Evolutionary conservation across 1,140 invertebrate genomes (phyloP), one percentile per base, ranked within the genome.

Genomic region (Aphelenchoides avenae): DNA sequence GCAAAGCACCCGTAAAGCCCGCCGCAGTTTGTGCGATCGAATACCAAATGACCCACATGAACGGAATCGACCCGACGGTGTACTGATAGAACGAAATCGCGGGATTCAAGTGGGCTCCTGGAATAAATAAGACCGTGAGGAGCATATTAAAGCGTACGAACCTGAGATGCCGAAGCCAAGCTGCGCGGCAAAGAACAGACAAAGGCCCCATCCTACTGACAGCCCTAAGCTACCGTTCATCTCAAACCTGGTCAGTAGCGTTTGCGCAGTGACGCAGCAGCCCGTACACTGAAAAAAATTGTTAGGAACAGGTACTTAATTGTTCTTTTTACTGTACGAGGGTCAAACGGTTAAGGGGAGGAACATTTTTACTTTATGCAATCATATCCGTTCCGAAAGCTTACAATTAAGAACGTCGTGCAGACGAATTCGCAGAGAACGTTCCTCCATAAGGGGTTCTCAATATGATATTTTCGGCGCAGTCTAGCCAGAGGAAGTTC

Each of bases 271-370:
- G 13, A 49, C 24, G 13, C 29, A 37, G 20, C 37, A 49, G 46
- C 46, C 46, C 7, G 50, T 44, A 50, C 50, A 49, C 46, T 49
- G 46, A 37, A 49, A 40, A n/a, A n/a, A n/a, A n/a, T n/a, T n/a
- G n/a, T n/a, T n/a, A n/a, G n/a, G n/a, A n/a, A n/a, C n/a, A n/a
- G n/a, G n/a, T n/a, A n/a, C n/a, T n/a, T n/a, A n/a, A n/a, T n/a
- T n/a, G n/a, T n/a, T n/a, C n/a, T n/a, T n/a, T n/a, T n/a, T n/a
- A n/a, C n/a, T n/a, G n/a, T n/a, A n/a, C n/a, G n/a, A n/a, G n/a
- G n/a, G n/a, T n/a, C n/a, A n/a, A n/a, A n/a, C n/a, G n/a, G n/a
- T n/a, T n/a, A n/a, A n/a, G n/a, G n/a, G n/a, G n/a, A n/a, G n/a
- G n/a, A n/a, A n/a, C n/a, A n/a, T n/a, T n/a, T n/a, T n/a, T n/a